phyloP scores from a whole-genome alignment of 92 coral and sea anemone genomes.

The Phenganax marumi region DNA sequence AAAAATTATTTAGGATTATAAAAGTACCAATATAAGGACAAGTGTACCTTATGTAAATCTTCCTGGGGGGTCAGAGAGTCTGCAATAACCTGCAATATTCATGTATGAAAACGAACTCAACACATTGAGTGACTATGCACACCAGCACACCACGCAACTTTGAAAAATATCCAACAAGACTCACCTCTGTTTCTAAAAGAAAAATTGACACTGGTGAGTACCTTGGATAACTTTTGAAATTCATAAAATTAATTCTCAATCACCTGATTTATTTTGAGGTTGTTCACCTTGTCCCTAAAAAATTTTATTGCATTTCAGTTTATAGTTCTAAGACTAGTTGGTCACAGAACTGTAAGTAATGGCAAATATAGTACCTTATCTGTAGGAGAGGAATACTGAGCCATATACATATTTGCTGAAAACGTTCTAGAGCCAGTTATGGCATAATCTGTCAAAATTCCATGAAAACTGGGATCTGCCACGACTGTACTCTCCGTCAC shows the following conservation, averaged over 20 bases:
- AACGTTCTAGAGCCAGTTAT: conserved; percentile 76
- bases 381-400: conserved; percentile 3
- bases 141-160: not conserved
- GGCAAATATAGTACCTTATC: conserved; percentile 3
- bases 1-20: too few relatives aligned
- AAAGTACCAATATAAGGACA: not conserved
- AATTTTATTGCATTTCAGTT: too few relatives aligned
- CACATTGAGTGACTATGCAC: not conserved
- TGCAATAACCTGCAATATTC: conserved; percentile 19
- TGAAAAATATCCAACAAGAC: not conserved
- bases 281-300: not conserved
- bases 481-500: conserved; percentile 2
- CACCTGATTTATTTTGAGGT: not conserved
- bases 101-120: not conserved
- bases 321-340: too few relatives aligned
- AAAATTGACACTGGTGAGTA: not conserved
- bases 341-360: not conserved
- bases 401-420: conserved; percentile 45
- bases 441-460: conserved; percentile 72
- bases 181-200: not conserved
- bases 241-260: not conserved
- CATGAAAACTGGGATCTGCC: conserved; percentile 68
- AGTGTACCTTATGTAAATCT: not conserved
- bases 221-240: not conserved
- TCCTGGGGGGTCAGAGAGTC: conserved; percentile 22